Base-by-base conservation (phyloP, 2,797 vertebrate genomes). In the Aviceda cuculoides region DNA sequence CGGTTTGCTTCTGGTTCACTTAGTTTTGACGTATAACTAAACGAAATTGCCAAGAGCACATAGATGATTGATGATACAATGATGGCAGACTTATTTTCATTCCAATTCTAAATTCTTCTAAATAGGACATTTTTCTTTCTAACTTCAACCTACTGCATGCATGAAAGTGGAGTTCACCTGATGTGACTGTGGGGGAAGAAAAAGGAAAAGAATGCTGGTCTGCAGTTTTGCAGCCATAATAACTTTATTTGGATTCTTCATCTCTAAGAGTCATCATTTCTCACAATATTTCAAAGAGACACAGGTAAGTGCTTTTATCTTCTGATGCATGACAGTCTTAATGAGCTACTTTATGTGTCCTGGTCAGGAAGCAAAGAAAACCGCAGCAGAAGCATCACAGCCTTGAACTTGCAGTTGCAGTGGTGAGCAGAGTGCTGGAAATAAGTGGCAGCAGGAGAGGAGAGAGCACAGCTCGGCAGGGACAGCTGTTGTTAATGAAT, bases 21-120 rank as follows among this genome's bases (percentile, higher is more conserved):
- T 94, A 79, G 50, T 91, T 81, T 89, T 97, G 90, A 96, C 73
- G 82, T 96, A 95, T 56, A 78, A 96, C 70, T 67, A 90, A 96
- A 94, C 33, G 87, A 79, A 96, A 92, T 67, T 95, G 66, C 65
- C 85, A 91, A 90, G 77, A 86, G 70, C 79, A 68, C 25, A 58
- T 56, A 78, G 39, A 70, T 94, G 80, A 96, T 75, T 37, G 53
- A 95, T 95, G 78, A 86, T 61, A 81, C 84, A 68, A 71, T 90
- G 56, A 95, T 91, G 70, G 63, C 25, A 86, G 84, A 93, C 63
- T 96, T 92, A 93, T 89, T 95, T 96, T 96, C 84, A 77, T 97
- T 56, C 44, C 56, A 79, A 49, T 92, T 94, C 82, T 90, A 94
- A 96, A 95, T 95, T 72, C 71, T 94, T 74, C 46, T 50, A 85